These are phyloP conservation scores for Epizoanthus illoricatus DNA, from an alignment of 92 coral and sea anemone genomes.

Conservation along the genomic window DNA sequence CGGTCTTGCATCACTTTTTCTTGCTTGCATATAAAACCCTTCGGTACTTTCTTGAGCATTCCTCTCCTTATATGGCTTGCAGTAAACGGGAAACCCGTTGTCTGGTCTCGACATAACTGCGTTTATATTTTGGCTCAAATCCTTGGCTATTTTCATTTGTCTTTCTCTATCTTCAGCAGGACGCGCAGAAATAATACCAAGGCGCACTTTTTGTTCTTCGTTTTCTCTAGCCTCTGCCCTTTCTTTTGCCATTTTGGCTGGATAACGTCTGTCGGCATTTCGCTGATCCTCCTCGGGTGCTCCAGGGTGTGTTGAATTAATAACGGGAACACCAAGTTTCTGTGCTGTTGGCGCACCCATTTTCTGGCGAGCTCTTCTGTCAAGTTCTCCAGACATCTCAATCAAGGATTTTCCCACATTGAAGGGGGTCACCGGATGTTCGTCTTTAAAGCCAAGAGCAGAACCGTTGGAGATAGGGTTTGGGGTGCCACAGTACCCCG, in stretches of 20 bases:
- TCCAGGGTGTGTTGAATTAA: background rate
- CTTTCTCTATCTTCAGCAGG: slow-evolving; percentile 25
- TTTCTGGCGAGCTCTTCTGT: slow-evolving; percentile 4
- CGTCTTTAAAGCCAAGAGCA: background rate
- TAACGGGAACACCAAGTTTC: slow-evolving; percentile 30
- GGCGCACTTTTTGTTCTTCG: slow-evolving; percentile 24
- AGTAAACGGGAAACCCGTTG: background rate
- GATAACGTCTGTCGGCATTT: background rate
- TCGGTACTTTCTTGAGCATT: slow-evolving; percentile 7
- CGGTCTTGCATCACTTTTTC: background rate
- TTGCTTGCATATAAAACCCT: slow-evolving; percentile 30
- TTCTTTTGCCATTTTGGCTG: background rate
- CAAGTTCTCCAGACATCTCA: slow-evolving; percentile 32
- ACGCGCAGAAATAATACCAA: slow-evolving; percentile 18
- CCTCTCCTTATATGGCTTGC: slow-evolving; percentile 29
- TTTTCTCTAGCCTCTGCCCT: background rate
- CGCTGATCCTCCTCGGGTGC: slow-evolving; percentile 8
- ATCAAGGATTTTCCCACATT: slow-evolving; percentile 35
- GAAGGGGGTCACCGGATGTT: slow-evolving; percentile 13
- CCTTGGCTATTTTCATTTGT: background rate
- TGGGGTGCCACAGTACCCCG: slow-evolving; percentile 5
- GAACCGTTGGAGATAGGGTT: slow-evolving; percentile 14
- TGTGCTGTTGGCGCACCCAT: background rate
- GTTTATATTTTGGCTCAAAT: background rate
- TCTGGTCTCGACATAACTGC: background rate